These are phyloP conservation scores for Propithecus perrieri DNA, from an alignment of 2,797 vertebrate species.

Conservation along the genomic window DNA sequence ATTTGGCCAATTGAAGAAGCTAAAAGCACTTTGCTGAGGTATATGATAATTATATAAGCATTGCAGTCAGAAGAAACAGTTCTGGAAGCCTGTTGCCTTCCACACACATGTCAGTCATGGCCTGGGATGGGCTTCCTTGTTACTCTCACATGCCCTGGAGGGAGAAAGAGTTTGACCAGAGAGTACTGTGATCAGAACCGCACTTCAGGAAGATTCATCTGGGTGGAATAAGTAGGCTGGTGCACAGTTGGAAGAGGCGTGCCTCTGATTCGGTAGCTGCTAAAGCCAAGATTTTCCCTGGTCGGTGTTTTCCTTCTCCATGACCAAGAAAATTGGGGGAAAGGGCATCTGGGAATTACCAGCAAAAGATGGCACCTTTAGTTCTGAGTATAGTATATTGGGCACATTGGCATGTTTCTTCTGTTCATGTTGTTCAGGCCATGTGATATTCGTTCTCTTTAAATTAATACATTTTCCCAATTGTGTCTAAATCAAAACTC, in stretches of 20 bases:
- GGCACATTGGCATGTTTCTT: not conserved
- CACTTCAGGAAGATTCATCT: not conserved
- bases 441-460: not conserved
- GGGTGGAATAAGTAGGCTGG: not conserved
- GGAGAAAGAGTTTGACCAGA: not conserved
- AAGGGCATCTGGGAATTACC: not conserved
- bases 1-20: not conserved
- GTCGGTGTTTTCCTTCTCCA: not conserved
- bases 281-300: not conserved
- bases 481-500: not conserved
- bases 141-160: not conserved
- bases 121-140: not conserved
- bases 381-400: not conserved
- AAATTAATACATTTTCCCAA: not conserved
- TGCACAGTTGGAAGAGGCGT: not conserved
- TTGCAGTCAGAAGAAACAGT: not conserved
- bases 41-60: not conserved
- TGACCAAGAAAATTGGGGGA: not conserved
- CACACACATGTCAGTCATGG: rapidly evolving
- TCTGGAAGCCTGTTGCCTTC: not conserved
- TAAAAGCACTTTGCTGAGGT: not conserved
- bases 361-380: not conserved
- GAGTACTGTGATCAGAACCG: not conserved
- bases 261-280: not conserved
- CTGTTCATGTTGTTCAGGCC: not conserved